A percentile compares a stretch with the other conserved stretches of the same genome.
These are phyloP conservation scores for Sebastes schlegelii DNA, from an alignment of 2,113 vertebrate species.

Conservation along the genomic window DNA sequence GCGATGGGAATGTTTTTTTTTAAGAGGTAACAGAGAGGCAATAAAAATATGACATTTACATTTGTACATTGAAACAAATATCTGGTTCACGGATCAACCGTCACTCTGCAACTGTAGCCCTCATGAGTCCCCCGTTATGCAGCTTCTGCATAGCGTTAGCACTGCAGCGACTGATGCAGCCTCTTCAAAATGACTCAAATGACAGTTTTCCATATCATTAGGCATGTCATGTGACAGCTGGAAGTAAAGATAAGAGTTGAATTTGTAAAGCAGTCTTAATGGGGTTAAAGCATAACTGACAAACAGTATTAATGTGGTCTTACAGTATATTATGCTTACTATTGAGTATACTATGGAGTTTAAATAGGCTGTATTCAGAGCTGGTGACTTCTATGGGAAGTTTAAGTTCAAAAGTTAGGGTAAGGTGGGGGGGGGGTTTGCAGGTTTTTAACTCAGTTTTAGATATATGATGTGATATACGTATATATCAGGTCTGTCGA, in stretches of 20 bases:
- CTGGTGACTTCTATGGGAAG: neutral
- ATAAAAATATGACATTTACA: conserved; percentile 63
- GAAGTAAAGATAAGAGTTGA: neutral
- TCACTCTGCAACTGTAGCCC: conserved; percentile 40
- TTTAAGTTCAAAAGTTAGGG: neutral
- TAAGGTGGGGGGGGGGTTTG: neutral
- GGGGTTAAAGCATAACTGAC: neutral
- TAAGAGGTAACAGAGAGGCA: conserved; percentile 49
- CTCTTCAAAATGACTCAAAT: conserved; percentile 40
- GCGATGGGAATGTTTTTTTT: conserved; percentile 30
- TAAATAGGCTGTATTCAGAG: conserved; percentile 37
- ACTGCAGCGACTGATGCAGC: conserved; percentile 60
- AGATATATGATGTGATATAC: neutral
- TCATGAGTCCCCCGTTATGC: conserved; percentile 16
- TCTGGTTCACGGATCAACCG: conserved; percentile 70
- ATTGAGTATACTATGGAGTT: neutral
- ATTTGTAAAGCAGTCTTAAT: conserved; percentile 4
- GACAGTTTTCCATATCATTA: neutral
- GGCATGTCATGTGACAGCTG: conserved; percentile 5
- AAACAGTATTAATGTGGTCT: neutral
- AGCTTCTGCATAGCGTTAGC: conserved; percentile 41
- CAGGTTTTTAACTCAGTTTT: neutral
- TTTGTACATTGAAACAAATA: conserved; percentile 59
- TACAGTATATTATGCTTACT: neutral
- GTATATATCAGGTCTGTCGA: too few species aligned